A percentile compares a stretch with the other conserved stretches of the same genome.
These are phyloP conservation scores for Ischnus inquisitorius DNA, from an alignment of 2,888 invertebrate genomes.

Conservation along the genomic window DNA sequence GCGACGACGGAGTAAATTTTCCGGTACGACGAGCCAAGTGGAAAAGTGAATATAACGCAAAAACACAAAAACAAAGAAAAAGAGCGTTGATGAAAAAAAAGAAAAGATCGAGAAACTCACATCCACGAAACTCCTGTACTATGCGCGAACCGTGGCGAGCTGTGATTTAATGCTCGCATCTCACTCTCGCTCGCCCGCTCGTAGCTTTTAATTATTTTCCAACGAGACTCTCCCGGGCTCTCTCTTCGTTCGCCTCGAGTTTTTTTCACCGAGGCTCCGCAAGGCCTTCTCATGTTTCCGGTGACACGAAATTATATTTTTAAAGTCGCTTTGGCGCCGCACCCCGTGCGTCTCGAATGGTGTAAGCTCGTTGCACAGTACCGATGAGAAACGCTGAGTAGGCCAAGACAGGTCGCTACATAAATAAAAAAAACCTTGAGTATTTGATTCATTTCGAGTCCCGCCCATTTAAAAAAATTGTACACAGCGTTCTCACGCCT, in stretches of 20 bases:
- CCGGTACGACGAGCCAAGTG: slow-evolving; percentile 48
- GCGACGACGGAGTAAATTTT: slow-evolving; percentile 47
- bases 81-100: slow-evolving; percentile 31
- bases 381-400: slow-evolving; percentile 25
- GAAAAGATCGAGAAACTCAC: slow-evolving; percentile 55
- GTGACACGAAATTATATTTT: slow-evolving; percentile 60
- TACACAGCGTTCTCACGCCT: background rate
- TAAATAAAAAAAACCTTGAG: background rate
- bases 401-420: slow-evolving; percentile 38
- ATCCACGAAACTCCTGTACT: slow-evolving; percentile 45
- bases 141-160: slow-evolving; percentile 25
- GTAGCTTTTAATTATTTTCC: slow-evolving; percentile 69
- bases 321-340: background rate
- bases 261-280: slow-evolving; percentile 34
- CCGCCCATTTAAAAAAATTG: slow-evolving; percentile 20
- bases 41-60: slow-evolving; percentile 63
- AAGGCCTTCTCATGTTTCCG: slow-evolving; percentile 20
- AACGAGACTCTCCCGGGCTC: slow-evolving; percentile 51
- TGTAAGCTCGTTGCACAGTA: slow-evolving; percentile 31
- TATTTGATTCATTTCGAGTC: slow-evolving; percentile 42
- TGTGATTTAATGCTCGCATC: slow-evolving; percentile 53
- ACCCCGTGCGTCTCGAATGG: slow-evolving; percentile 30
- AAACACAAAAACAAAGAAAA: slow-evolving; percentile 40
- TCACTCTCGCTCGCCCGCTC: slow-evolving; percentile 36
- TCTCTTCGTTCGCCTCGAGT: slow-evolving; percentile 35